Evolutionary conservation across 2,113 vertebrate genomes (phyloP), one percentile per base, ranked within the genome.

Genomic region (Oryzias woworae): DNA sequence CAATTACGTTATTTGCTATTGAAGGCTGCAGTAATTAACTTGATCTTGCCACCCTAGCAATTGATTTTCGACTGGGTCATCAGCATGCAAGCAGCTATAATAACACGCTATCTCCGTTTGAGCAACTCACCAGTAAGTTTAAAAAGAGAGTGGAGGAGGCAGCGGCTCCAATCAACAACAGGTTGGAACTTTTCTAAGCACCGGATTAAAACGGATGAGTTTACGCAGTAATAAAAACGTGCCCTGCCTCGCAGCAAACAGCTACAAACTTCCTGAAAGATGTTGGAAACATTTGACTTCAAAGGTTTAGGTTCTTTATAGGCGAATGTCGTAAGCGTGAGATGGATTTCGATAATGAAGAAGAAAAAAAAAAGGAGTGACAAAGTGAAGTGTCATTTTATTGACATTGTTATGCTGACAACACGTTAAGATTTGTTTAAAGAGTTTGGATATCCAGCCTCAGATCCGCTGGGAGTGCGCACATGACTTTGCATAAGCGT

Each of bases 351-450:
- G 73, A 80, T 68, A 28, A 53, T 56, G 62, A 41, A 46, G 52
- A 45, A 14, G 24, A 2, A 18, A 16, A 17, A 2, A 3, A 42
- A 57, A 22, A 16, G 47, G 57, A 69, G 60, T 71, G 72, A 74
- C 58, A 69, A 63, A 85, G 58, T 56, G 59, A 73, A 80, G 78
- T 75, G 75, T 83, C 80, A 78, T 75, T 73, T 83, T 77, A 81
- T 76, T 79, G 81, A 79, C 85, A 80, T 61, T 80, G 79, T 75
- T 77, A 71, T 65, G 81, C 83, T 75, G 81, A 86, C 79, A 77
- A 87, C 75, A 88, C 59, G 77, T 71, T 78, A 61, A 75, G 73
- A 79, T 84, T 80, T 76, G 78, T 78, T 83, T 81, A 80, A 73
- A 59, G 85, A 79, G 77, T 80, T 84, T 69, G 66, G 58, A 75